A percentile compares a stretch with the other conserved stretches of the same genome.
These are phyloP conservation scores for Standfussiana lucernea DNA, from an alignment of 2,888 invertebrate genomes.

Conservation along the genomic window DNA sequence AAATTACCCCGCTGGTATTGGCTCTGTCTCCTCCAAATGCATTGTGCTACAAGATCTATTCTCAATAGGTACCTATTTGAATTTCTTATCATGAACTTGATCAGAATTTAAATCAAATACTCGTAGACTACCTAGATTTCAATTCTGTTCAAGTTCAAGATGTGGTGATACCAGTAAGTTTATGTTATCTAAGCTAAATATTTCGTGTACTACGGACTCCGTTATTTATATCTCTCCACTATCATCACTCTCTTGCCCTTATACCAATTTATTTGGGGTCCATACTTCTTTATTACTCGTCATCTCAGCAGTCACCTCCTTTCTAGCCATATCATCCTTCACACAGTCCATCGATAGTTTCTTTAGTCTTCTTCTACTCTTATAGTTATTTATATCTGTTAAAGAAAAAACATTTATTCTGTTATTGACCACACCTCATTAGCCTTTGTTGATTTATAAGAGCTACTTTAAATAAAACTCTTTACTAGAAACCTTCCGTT, in stretches of 20 bases:
- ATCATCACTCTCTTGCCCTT: background rate
- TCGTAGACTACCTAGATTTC: background rate
- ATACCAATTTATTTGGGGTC: background rate
- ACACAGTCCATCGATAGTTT: background rate
- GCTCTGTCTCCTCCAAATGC: background rate
- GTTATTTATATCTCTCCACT: background rate
- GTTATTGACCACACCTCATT: slow-evolving; percentile 1
- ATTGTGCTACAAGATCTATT: background rate
- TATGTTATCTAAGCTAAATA: background rate
- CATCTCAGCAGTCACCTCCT: background rate
- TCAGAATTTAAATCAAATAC: slow-evolving; percentile 7
- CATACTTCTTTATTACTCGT: background rate
- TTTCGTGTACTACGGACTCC: background rate
- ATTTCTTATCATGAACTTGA: background rate
- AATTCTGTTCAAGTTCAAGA: background rate
- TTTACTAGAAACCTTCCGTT: background rate
- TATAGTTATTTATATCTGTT: background rate
- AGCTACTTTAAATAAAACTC: slow-evolving; percentile 22
- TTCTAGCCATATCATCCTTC: background rate
- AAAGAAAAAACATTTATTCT: background rate
- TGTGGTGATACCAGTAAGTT: background rate
- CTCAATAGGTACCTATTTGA: background rate
- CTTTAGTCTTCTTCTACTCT: background rate
- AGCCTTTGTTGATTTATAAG: background rate
- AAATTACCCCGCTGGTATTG: background rate